These are phyloP conservation scores for Dolichallabes microphthalmus DNA, from an alignment of 2,113 vertebrate species.

Conservation along the genomic window DNA sequence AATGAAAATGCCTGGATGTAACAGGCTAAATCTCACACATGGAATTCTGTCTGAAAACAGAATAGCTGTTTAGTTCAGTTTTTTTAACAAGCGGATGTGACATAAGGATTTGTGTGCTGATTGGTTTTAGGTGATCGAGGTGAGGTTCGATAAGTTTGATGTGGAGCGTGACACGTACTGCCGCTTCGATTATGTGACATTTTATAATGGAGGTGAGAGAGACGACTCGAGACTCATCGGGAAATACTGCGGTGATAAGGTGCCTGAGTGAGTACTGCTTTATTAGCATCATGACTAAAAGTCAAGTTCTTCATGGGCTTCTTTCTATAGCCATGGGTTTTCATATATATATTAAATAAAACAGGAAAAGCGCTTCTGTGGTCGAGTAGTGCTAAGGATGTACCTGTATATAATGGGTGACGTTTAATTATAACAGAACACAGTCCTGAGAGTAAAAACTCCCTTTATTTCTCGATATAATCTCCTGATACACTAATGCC, in stretches of 20 bases:
- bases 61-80: background rate
- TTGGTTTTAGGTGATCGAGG: slow-evolving; percentile 74
- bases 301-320: background rate
- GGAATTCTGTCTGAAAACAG: background rate
- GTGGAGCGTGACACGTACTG: slow-evolving; percentile 83
- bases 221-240: slow-evolving; percentile 79
- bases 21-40: background rate
- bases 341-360: background rate
- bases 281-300: background rate
- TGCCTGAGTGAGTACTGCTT: slow-evolving; percentile 73
- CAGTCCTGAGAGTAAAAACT: no score
- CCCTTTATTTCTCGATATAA: no score
- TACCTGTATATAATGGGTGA: no score
- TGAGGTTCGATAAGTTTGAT: slow-evolving; percentile 84
- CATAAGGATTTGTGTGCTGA: background rate
- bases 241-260: slow-evolving; percentile 80
- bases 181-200: slow-evolving; percentile 86
- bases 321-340: no score
- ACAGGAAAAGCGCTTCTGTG: background rate
- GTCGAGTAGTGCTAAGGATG: no score
- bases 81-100: background rate
- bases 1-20: background rate
- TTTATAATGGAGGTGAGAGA: slow-evolving; percentile 80
- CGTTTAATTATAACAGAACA: no score
- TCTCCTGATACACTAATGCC: no score